phyloP scores from a whole-genome alignment of 2,113 vertebrate species.

The Condylura cristata region DNA sequence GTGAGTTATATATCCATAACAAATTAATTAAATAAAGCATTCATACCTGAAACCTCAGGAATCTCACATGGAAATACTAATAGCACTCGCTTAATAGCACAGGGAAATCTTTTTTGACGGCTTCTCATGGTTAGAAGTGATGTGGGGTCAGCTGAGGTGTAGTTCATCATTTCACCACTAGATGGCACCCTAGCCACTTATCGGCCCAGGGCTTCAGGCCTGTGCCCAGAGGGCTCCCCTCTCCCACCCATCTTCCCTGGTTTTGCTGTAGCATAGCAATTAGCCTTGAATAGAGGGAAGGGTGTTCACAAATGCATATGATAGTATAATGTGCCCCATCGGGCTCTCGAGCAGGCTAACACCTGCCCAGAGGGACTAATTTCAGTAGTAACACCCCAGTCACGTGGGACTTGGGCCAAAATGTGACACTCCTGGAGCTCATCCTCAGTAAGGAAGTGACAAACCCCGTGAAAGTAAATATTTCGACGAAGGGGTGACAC shows the following conservation, averaged over 20 bases:
- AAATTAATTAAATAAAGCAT: background rate
- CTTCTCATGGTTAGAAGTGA: background rate
- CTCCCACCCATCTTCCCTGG: background rate
- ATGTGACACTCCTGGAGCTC: fast-evolving
- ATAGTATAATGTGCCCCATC: background rate
- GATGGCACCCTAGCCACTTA: constrained; percentile 70
- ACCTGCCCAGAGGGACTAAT: background rate
- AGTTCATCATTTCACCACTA: constrained; percentile 70
- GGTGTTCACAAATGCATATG: background rate
- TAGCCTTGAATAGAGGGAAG: background rate
- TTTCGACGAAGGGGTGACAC: background rate
- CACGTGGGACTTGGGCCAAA: background rate
- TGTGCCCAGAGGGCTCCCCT: fast-evolving
- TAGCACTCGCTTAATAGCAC: background rate
- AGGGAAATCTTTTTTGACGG: background rate
- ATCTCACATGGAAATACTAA: background rate
- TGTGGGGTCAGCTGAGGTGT: background rate
- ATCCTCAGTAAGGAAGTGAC: background rate
- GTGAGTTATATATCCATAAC: background rate
- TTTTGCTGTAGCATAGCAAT: background rate
- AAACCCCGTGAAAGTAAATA: background rate
- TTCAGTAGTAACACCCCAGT: background rate
- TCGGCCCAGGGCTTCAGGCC: background rate
- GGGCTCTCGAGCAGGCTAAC: background rate
- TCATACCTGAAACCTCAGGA: background rate